These are phyloP conservation scores for Boloria euphrosyne DNA, from an alignment of 2,888 invertebrate genomes.

Conservation along the genomic window DNA sequence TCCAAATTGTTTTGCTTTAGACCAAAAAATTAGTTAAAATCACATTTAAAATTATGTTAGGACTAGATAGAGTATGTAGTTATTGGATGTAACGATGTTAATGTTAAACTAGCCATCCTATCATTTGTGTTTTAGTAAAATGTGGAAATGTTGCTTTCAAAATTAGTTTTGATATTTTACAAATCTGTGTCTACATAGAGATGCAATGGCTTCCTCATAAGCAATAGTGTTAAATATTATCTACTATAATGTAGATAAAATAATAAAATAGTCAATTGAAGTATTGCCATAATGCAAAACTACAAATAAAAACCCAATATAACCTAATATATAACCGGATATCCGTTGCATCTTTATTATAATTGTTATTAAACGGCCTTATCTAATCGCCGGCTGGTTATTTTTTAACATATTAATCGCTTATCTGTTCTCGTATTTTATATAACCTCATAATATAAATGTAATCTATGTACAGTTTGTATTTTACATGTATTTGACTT, in stretches of 20 bases:
- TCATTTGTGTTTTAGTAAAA: neutral
- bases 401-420: slow-evolving; percentile 9
- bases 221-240: neutral
- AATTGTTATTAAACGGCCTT: neutral
- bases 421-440: neutral
- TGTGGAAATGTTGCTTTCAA: neutral
- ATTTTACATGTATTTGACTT: slow-evolving; percentile 5
- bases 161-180: neutral
- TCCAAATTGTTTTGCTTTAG: slow-evolving; percentile 22
- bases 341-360: neutral
- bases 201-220: neutral
- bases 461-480: slow-evolving; percentile 26
- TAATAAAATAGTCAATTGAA: neutral
- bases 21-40: slow-evolving; percentile 18
- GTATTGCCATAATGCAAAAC: no score
- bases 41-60: slow-evolving; percentile 9
- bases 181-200: neutral
- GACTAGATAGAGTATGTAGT: slow-evolving; percentile 5
- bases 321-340: neutral
- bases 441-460: neutral
- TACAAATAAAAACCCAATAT: no score
- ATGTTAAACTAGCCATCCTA: slow-evolving; percentile 14
- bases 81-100: slow-evolving; percentile 7
- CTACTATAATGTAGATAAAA: neutral
- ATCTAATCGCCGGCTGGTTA: slow-evolving; percentile 11